A percentile compares a stretch with the other conserved stretches of the same genome.
These are phyloP conservation scores for Brachypteracias leptosomus DNA, from an alignment of 2,113 vertebrate genomes.

Conservation along the genomic window DNA sequence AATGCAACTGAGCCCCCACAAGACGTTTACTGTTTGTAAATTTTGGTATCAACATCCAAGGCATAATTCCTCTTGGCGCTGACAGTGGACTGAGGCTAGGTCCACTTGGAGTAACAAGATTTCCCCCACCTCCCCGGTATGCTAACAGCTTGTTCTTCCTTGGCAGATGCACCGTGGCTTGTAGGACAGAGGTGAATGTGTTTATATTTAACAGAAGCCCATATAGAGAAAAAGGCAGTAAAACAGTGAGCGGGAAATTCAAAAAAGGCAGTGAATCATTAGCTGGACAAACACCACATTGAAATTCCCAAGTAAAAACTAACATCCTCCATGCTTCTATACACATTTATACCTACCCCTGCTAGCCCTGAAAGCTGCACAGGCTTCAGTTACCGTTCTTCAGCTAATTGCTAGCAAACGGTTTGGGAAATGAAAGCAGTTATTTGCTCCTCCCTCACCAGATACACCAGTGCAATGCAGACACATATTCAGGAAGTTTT, in stretches of 20 bases:
- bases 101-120: background rate
- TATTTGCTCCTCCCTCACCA: background rate
- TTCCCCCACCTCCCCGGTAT: background rate
- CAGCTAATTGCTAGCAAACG: background rate
- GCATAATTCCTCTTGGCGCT: background rate
- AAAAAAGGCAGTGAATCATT: background rate
- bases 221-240: background rate
- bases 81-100: background rate
- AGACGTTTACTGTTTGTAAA: background rate
- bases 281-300: background rate
- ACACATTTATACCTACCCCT: background rate
- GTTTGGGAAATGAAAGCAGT: background rate
- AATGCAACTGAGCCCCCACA: background rate
- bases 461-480: background rate
- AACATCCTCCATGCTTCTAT: background rate
- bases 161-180: background rate
- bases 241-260: background rate
- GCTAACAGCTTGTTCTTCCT: background rate
- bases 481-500: background rate
- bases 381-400: background rate
- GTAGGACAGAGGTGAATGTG: background rate
- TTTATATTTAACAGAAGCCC: background rate
- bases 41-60: background rate
- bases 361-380: background rate
- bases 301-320: background rate